Base-by-base conservation (phyloP, 2,888 invertebrate genomes). In the Thereva unica region DNA sequence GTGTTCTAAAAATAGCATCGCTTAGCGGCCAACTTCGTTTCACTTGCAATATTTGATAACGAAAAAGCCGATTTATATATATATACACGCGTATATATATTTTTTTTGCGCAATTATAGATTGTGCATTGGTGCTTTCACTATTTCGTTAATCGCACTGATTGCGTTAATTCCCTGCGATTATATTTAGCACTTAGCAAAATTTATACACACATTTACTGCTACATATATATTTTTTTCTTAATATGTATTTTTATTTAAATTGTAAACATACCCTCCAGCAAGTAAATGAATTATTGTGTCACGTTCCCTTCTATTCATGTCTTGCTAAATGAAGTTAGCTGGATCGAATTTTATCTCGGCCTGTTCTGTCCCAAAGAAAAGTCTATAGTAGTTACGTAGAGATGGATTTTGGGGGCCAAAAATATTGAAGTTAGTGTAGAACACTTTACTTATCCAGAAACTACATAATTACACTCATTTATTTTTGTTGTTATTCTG, bases 241-340 rank as follows among this genome's bases (percentile, higher is more conserved):
- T 8, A n/a, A 44, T 44, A 8, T 44, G 1, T 9, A 2, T 44
- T 44, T 8, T 10, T 12, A 55, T 41, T 57, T 57, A 12, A 23
- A 23, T 57, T 35, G 45, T 12, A 12, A 12, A 87, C 93, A 87
- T 85, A 96, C 96, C 95, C 95, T 86, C 96, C 96, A 81, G 95
- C 95, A 76, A 95, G 85, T 77, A 96, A 88, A 85, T 96, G 95
- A 83, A 95, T 94, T 75, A 95, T 87, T 74, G 93, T 93, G 84
- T 95, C 94, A 82, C 86, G 86, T 82, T 90, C 89, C 85, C 77
- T 78, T 74, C 77, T 77, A 75, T 78, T 77, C 80, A 80, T 80
- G 70, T 71, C 71, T 68, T 45, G 10, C 37, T 9, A 5, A 12
- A 37, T 38, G 10, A 38, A n/a, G 47, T 47, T 47, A n/a, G 10